These are phyloP conservation scores for Girardinus metallicus DNA, from an alignment of 2,797 vertebrate genomes.

Conservation along the genomic window DNA sequence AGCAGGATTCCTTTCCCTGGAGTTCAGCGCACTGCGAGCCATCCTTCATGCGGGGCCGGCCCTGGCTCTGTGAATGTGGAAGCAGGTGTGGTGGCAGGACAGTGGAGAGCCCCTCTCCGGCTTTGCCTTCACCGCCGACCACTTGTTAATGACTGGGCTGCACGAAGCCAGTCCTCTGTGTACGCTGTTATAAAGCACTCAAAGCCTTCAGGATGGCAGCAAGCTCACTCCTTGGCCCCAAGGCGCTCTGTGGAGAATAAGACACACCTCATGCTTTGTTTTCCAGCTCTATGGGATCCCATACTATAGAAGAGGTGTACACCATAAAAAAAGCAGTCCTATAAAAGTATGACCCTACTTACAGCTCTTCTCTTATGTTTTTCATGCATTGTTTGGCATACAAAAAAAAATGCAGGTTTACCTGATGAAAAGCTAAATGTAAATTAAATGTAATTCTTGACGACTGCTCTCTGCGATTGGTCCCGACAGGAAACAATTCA, in stretches of 20 bases:
- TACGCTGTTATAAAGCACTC: slow-evolving; percentile 83
- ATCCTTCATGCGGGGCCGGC: slow-evolving; percentile 77
- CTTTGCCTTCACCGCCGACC: slow-evolving; percentile 71
- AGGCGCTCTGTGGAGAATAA: slow-evolving; percentile 75
- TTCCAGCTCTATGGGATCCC: slow-evolving; percentile 71
- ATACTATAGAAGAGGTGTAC: slow-evolving; percentile 48
- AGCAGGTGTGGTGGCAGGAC: slow-evolving; percentile 79
- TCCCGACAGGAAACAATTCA: slow-evolving; percentile 37
- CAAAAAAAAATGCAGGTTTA: slow-evolving; percentile 9
- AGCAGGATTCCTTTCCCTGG: slow-evolving; percentile 68
- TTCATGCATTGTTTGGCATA: slow-evolving; percentile 15
- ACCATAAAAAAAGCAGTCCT: slow-evolving; percentile 37
- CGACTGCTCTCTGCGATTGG: slow-evolving; percentile 34
- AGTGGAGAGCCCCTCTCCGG: slow-evolving; percentile 70
- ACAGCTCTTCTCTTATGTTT: background rate
- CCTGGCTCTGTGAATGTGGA: slow-evolving; percentile 63
- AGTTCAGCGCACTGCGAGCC: slow-evolving; percentile 70
- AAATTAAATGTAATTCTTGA: slow-evolving; percentile 39
- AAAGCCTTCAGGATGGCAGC: slow-evolving; percentile 82
- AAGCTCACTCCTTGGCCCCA: slow-evolving; percentile 78
- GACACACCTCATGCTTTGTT: slow-evolving; percentile 79
- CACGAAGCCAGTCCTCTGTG: slow-evolving; percentile 76
- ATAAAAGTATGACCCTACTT: background rate
- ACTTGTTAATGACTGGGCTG: slow-evolving; percentile 80
- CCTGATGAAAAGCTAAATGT: slow-evolving; percentile 28